phyloP scores from a whole-genome alignment of 2,888 invertebrate species.

The Eueremaeus valkanovi region DNA sequence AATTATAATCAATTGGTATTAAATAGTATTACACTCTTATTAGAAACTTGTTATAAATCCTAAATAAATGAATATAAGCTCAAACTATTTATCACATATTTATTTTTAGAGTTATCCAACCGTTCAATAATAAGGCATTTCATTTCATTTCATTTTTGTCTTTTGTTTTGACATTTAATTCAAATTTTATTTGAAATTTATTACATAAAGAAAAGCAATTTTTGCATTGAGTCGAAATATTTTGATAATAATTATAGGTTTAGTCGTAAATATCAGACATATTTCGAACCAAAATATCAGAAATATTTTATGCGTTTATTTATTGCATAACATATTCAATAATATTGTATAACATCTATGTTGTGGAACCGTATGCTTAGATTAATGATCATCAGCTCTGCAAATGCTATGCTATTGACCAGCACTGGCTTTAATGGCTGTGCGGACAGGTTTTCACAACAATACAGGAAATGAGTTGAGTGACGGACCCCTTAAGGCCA shows the following conservation, averaged over 20 bases:
- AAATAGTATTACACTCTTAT: background rate
- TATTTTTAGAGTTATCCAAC: background rate
- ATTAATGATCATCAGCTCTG: background rate
- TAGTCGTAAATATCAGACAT: background rate
- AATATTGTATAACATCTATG: background rate
- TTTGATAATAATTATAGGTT: background rate
- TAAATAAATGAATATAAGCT: background rate
- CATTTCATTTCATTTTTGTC: no score
- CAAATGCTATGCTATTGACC: background rate
- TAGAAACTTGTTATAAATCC: background rate
- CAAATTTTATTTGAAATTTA: no score
- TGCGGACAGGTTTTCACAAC: background rate
- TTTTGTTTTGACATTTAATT: no score
- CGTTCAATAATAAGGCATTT: no score
- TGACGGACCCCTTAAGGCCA: slow-evolving; percentile 32
- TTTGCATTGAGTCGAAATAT: no score
- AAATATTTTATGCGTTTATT: slow-evolving; percentile 16
- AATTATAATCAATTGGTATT: background rate
- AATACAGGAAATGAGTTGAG: background rate
- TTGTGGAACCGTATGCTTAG: background rate
- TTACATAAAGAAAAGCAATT: no score
- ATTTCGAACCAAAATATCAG: background rate
- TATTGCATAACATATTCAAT: background rate
- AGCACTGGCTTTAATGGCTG: background rate
- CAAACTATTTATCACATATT: background rate